Evolutionary conservation across 1,140 invertebrate species (phyloP).

Genomic region (Brachionus manjavacas): DNA sequence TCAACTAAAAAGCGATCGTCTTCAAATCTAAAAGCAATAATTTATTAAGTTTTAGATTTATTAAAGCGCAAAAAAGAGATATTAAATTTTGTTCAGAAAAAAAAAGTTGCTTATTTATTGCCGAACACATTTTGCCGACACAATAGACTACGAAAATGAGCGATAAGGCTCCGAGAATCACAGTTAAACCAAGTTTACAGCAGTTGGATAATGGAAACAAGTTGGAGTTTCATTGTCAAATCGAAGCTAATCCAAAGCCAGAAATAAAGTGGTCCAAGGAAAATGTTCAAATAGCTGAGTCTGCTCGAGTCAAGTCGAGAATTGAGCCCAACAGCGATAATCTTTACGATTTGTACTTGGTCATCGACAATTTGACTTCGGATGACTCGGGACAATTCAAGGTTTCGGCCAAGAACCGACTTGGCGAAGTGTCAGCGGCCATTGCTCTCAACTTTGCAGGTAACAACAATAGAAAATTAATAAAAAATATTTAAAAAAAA

Average conservation of each 20-base stretch:
- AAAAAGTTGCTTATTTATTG: neutral
- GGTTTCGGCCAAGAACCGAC: conserved; percentile 89
- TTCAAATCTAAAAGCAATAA: neutral
- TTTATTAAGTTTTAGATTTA: neutral
- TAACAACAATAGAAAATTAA: conserved; percentile 63
- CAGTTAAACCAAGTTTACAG: conserved; percentile 88
- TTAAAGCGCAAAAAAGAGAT: neutral
- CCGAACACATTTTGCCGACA: neutral
- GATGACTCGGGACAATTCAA: conserved; percentile 84
- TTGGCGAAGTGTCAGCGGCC: conserved; percentile 88
- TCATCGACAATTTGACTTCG: conserved; percentile 31
- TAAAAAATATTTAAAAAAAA: neutral
- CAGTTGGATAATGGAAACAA: conserved; percentile 92
- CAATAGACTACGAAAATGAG: conserved; percentile 13
- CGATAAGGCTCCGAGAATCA: conserved; percentile 71
- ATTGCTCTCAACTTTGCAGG: conserved; percentile 94
- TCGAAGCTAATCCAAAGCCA: conserved; percentile 82
- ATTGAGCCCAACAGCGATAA: neutral
- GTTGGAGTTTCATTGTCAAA: conserved; percentile 83
- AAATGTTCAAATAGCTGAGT: conserved; percentile 62
- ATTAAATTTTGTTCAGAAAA: neutral
- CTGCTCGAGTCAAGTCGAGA: neutral
- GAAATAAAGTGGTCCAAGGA: conserved; percentile 82
- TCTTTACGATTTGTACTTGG: neutral
- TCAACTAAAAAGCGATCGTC: neutral